These are phyloP conservation scores for Emys orbicularis DNA, from an alignment of 2,797 vertebrate genomes.

Conservation along the genomic window DNA sequence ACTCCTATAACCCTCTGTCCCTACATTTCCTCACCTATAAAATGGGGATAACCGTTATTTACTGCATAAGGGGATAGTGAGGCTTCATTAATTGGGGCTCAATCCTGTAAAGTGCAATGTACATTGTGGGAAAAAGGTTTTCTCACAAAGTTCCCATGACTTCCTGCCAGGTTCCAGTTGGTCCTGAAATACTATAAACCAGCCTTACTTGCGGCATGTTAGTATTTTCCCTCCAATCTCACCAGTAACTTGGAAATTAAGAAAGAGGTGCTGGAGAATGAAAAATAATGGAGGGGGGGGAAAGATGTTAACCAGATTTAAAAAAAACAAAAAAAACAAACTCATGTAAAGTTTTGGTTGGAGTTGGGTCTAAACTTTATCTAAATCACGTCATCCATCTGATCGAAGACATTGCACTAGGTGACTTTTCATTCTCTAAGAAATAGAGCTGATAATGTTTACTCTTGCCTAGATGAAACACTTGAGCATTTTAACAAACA, in stretches of 20 bases:
- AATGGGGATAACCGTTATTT: background rate
- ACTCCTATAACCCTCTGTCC: no score
- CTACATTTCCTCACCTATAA: background rate
- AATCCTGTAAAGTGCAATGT: constrained; percentile 48
- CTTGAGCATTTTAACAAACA: constrained; percentile 71
- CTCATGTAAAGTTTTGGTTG: background rate
- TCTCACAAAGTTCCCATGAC: background rate
- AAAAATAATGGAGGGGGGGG: background rate
- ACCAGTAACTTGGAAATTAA: background rate
- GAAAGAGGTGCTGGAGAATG: background rate
- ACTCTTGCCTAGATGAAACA: constrained; percentile 25
- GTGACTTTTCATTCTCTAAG: constrained; percentile 5
- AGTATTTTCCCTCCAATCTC: background rate
- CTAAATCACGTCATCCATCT: background rate
- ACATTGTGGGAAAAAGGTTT: background rate
- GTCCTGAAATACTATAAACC: constrained; percentile 42
- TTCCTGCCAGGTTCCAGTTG: background rate
- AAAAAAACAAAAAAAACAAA: no score
- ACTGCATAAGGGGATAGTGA: constrained; percentile 38
- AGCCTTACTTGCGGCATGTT: background rate
- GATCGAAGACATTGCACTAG: fast-evolving
- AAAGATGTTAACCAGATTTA: background rate
- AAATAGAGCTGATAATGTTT: constrained; percentile 35
- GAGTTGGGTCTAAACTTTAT: background rate
- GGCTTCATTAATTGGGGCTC: constrained; percentile 41